A percentile compares a stretch with the other conserved stretches of the same genome.
Evolutionary conservation across 2,113 vertebrate genomes (phyloP).

Genomic region (Eurystomus gularis): DNA sequence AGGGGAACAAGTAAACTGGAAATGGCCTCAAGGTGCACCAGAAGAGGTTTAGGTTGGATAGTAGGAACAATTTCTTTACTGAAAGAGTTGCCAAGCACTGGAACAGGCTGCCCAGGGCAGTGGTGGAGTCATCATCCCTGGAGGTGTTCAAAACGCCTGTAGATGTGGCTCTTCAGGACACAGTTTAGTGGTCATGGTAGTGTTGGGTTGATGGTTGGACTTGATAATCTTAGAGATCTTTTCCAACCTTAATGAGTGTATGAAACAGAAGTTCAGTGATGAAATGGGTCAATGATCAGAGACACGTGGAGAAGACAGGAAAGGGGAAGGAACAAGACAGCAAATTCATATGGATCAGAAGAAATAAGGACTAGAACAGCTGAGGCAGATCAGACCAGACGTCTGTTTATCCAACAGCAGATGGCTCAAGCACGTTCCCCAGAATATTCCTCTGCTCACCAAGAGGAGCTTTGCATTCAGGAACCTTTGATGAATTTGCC

Average conservation of each 20-base stretch:
- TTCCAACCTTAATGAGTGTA: no score
- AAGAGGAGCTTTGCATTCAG: not conserved
- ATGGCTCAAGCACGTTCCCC: not conserved
- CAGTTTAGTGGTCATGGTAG: no score
- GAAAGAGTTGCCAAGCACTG: no score
- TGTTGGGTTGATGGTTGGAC: no score
- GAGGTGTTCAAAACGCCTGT: no score
- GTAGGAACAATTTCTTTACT: no score
- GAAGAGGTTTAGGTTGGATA: no score
- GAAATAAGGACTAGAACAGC: not conserved
- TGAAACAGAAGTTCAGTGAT: not conserved
- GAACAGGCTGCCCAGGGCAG: no score
- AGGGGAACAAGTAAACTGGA: not conserved
- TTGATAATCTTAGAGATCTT: no score
- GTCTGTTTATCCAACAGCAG: not conserved
- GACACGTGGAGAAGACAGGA: not conserved
- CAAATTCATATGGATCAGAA: accelerated
- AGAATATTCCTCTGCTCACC: not conserved
- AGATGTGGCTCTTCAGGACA: no score
- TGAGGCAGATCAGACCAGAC: not conserved
- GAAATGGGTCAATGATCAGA: not conserved
- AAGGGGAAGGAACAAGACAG: not conserved
- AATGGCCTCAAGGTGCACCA: not conserved
- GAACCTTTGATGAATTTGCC: not conserved
- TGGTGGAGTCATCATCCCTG: no score